phyloP scores from a whole-genome alignment of 2,113 vertebrate genomes.

The Solenodon paradoxus region DNA sequence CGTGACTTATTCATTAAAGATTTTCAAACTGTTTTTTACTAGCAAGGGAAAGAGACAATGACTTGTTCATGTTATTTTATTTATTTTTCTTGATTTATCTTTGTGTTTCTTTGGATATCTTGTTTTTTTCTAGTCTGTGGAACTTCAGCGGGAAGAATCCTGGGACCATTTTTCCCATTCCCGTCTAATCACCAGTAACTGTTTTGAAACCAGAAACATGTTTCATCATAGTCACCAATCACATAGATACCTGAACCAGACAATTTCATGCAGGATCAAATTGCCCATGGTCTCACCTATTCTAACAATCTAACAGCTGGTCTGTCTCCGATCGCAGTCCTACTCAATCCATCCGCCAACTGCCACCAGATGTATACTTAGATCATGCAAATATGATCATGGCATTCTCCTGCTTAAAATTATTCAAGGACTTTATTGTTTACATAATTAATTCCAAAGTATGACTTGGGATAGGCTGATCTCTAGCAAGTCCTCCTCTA shows the following conservation, averaged over 20 bases:
- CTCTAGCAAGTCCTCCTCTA: background rate
- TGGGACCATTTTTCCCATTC: background rate
- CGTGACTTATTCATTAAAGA: slow-evolving; percentile 25
- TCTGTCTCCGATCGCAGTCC: background rate
- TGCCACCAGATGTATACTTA: background rate
- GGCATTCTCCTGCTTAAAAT: background rate
- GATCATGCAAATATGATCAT: background rate
- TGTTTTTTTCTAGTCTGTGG: background rate
- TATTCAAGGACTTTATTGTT: background rate
- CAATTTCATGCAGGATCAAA: slow-evolving; percentile 19
- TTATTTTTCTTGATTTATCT: background rate
- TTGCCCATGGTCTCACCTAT: slow-evolving; percentile 5
- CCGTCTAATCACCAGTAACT: slow-evolving; percentile 34
- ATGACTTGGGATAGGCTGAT: background rate
- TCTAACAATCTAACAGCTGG: slow-evolving; percentile 19
- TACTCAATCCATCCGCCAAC: slow-evolving; percentile 27
- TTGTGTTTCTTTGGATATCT: background rate
- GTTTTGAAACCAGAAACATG: background rate
- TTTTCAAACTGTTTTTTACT: background rate
- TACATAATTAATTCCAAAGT: background rate
- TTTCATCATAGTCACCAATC: slow-evolving; percentile 40
- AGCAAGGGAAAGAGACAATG: background rate
- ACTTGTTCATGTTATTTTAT: background rate
- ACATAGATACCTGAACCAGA: background rate
- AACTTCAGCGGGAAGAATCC: background rate